phyloP scores from a whole-genome alignment of 2,113 vertebrate species.

The Albula glossodonta region DNA sequence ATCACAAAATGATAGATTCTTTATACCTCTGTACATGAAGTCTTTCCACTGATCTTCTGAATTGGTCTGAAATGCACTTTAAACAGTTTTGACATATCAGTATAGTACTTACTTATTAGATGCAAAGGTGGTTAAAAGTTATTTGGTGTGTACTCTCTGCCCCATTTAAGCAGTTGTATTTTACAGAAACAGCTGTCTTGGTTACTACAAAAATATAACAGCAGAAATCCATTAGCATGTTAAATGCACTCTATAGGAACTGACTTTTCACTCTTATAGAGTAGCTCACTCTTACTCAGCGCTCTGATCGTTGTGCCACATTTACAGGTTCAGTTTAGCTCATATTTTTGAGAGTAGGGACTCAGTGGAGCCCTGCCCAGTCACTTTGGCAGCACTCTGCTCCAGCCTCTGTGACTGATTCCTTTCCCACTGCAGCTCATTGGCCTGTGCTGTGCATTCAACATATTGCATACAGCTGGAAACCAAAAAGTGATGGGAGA shows the following conservation, averaged over 20 bases:
- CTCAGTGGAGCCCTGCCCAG: not conserved
- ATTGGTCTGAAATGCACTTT: not conserved
- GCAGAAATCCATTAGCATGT: too few species aligned
- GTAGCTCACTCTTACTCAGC: not conserved
- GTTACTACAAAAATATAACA: too few species aligned
- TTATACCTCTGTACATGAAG: not conserved
- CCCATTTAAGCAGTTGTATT: too few species aligned
- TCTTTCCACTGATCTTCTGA: not conserved
- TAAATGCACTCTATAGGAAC: too few species aligned
- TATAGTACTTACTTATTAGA: not conserved
- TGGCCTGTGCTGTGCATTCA: not conserved
- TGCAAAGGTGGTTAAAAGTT: not conserved
- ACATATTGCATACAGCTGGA: not conserved
- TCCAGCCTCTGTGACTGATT: not conserved
- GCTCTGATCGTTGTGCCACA: not conserved
- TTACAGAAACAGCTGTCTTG: too few species aligned
- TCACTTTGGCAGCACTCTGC: not conserved
- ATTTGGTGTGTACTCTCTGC: not conserved
- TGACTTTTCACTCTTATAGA: too few species aligned
- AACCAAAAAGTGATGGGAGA: not conserved
- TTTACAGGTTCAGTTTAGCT: not conserved
- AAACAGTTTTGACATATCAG: not conserved
- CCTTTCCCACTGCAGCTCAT: not conserved
- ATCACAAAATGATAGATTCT: not conserved
- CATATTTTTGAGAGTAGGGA: not conserved